phyloP scores from a whole-genome alignment of 1,140 invertebrate species.

The Aphaenogaster rudis region DNA sequence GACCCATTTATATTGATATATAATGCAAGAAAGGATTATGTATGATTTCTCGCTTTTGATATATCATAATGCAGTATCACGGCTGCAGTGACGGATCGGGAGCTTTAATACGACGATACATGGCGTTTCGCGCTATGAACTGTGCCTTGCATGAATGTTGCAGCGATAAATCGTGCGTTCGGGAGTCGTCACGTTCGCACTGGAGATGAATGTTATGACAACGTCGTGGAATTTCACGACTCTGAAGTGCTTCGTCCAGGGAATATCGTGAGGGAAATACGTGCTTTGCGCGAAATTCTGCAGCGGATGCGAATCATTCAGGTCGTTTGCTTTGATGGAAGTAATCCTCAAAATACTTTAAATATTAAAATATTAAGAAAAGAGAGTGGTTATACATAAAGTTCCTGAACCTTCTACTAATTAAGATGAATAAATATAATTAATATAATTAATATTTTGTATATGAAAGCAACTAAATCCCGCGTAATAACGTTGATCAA shows the following conservation, averaged over 20 bases:
- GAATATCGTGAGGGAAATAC: constrained; percentile 44
- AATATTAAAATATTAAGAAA: constrained; percentile 24
- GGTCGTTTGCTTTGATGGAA: not conserved
- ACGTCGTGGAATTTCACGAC: constrained; percentile 56
- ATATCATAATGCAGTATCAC: constrained; percentile 24
- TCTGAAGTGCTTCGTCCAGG: constrained; percentile 51
- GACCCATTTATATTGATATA: not conserved
- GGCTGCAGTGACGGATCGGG: not conserved
- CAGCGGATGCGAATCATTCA: constrained; percentile 42
- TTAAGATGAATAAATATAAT: not conserved
- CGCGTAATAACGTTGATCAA: not conserved
- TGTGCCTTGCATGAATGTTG: constrained; percentile 51
- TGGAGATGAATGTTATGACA: constrained; percentile 62
- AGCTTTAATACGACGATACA: constrained; percentile 46
- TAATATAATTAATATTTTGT: not conserved
- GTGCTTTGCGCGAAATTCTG: constrained; percentile 35
- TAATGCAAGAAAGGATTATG: not conserved
- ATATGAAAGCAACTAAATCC: constrained; percentile 2
- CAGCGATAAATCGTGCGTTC: constrained; percentile 60
- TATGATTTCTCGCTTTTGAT: constrained; percentile 40
- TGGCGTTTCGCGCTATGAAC: constrained; percentile 38
- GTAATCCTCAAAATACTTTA: constrained; percentile 29
- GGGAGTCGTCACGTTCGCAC: constrained; percentile 56
- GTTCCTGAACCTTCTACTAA: not conserved
- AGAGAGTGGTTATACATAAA: not conserved